Evolutionary conservation across 1,140 invertebrate species (phyloP), one percentile per base, ranked within the genome.

Genomic region (Trichomalopsis sarcophagae): DNA sequence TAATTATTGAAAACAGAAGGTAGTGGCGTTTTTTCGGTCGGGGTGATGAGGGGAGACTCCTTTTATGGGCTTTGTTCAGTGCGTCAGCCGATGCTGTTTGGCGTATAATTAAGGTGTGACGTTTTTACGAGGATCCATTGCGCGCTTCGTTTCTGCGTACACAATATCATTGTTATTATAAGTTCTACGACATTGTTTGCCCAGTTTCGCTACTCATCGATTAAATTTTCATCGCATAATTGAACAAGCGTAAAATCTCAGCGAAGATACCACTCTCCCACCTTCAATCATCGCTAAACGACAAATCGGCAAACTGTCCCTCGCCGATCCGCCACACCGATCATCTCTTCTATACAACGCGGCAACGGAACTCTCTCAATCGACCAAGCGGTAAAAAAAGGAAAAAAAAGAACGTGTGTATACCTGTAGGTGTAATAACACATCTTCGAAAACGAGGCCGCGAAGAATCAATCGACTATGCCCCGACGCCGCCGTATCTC

Each of bases 1-100:
- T 62, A 62, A 62, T 62, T 62, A 62, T 62, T n/a, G 55, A 62
- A 62, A 62, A 62, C 55, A 62, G 55, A 62, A 62, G 55, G 55
- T 62, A 62, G 55, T 6, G 55, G 13, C 14, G 47, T 17, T 62
- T 62, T 62, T 62, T 21, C 5, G 3, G 1, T 62, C 4, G 55
- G 14, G 13, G 10, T 50, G 55, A 17, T 62, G 14, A 55, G 55
- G 17, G 6, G 55, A 21, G 5, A 6, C 55, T 62, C 17, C 55
- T 62, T 62, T 62, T 62, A 62, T 62, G 55, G 55, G 55, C 21
- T 62, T 62, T 62, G 55, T 7, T 62, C 4, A 62, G 17, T 62
- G 6, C 55, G 21, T n/a, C 55, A 21, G 55, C 17, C 13, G 55
- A 62, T n/a, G 3, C 55, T 62, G 55, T 62, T 62, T 62, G n/a